These are phyloP conservation scores for Stomorhina lunata DNA, from an alignment of 2,888 invertebrate species.

Conservation along the genomic window DNA sequence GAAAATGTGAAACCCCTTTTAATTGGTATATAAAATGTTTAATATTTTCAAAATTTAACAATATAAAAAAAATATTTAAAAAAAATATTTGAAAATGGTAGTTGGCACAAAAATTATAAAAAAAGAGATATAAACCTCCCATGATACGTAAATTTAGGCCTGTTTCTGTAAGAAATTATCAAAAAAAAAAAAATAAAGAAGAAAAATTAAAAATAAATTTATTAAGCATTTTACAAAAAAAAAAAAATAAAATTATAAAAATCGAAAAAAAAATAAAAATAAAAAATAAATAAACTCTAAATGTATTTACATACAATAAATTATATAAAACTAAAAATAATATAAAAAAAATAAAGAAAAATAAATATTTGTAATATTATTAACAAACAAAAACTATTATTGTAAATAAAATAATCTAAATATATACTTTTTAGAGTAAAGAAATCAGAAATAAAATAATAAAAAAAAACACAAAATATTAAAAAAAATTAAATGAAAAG, in stretches of 20 bases:
- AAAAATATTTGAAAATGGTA: conserved; percentile 44
- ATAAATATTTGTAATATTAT: conserved; percentile 68
- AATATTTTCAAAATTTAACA: conserved; percentile 60
- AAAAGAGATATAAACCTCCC: conserved; percentile 44
- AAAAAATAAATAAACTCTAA: conserved; percentile 42
- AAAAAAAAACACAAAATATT: conserved; percentile 69
- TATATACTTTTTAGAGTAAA: conserved; percentile 78
- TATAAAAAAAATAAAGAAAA: conserved; percentile 55
- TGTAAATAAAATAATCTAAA: conserved; percentile 74
- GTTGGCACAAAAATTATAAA: conserved; percentile 47
- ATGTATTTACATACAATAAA: conserved; percentile 63
- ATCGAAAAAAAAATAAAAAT: conserved; percentile 68
- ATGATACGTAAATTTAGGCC: conserved; percentile 80
- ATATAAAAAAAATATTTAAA: conserved; percentile 8
- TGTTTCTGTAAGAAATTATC: conserved; percentile 79
- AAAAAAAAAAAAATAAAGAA: conserved; percentile 30
- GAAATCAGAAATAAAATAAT: conserved; percentile 69
- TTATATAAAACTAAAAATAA: conserved; percentile 52
- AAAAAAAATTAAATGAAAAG: conserved; percentile 71
- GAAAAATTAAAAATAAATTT: conserved; percentile 44
- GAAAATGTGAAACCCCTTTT: conserved; percentile 1
- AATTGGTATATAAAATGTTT: conserved; percentile 43
- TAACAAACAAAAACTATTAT: conserved; percentile 70
- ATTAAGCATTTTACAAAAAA: conserved; percentile 69
- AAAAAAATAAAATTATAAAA: conserved; percentile 32